Evolutionary conservation across 1,140 invertebrate genomes (phyloP).

Genomic region (Drosophila equinoxialis): DNA sequence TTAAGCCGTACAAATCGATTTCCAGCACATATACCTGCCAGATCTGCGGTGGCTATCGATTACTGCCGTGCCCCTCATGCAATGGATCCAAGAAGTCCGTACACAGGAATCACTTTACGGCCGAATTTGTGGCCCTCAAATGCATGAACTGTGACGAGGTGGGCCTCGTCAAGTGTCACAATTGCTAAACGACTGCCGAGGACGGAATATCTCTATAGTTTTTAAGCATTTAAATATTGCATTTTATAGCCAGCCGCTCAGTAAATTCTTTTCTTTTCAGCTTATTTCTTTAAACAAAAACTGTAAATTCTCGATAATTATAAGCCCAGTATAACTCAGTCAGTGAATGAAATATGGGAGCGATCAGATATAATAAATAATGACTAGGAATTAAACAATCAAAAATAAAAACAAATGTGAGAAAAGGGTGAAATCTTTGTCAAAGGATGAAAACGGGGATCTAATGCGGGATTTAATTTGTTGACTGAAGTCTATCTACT

Average conservation of each 20-base stretch:
- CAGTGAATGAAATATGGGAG: conserved; percentile 14
- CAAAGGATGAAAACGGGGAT: too few species aligned
- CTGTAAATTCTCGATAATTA: conserved; percentile 23
- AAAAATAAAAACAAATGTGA: not conserved
- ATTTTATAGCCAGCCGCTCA: conserved; percentile 22
- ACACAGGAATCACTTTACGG: conserved; percentile 96
- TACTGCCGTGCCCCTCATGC: conserved; percentile 94
- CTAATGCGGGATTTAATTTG: too few species aligned
- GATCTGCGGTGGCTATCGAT: conserved; percentile 94
- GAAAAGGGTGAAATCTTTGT: too few species aligned
- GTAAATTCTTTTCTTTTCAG: conserved; percentile 11
- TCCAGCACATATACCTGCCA: conserved; percentile 91
- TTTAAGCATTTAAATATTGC: conserved; percentile 9
- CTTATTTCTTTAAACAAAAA: not conserved
- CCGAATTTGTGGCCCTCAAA: conserved; percentile 95
- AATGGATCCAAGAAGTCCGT: conserved; percentile 98
- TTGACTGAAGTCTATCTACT: too few species aligned
- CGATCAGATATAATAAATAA: conserved; percentile 39
- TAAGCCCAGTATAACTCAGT: conserved; percentile 56
- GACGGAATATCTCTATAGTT: conserved; percentile 16
- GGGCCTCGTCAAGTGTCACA: conserved; percentile 93
- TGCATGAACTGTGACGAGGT: conserved; percentile 98
- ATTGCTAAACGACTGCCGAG: conserved; percentile 84
- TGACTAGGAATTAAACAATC: conserved; percentile 49
- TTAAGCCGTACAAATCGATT: conserved; percentile 94